Evolutionary conservation across 2,797 vertebrate genomes (phyloP), one percentile per base, ranked within the genome.

Genomic region (Monodelphis domestica): DNA sequence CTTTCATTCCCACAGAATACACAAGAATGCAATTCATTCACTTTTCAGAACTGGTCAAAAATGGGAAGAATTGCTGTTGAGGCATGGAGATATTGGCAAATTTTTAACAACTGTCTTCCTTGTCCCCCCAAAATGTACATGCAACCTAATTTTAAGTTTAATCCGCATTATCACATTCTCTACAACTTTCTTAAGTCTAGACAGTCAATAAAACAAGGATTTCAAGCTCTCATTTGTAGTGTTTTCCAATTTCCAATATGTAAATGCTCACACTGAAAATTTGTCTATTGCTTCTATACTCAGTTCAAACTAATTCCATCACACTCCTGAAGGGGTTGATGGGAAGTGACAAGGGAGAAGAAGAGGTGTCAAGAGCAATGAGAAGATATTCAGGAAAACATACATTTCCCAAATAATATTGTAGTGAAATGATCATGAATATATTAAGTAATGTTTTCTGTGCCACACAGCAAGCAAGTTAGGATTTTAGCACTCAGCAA

Each of bases 351-450:
- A 78, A n/a, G n/a, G 6, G 17, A 24, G 2, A 78, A 45, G 21
- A 45, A 38, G n/a, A 45, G 17, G 17, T 45, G 17, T 78, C n/a
- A 78, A 78, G n/a, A 78, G 5, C 17, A 45, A 6, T 5, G 21
- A 78, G 7, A 10, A 78, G 63, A 17, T 38, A 15, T 78, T 15
- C n/a, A 78, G 17, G 21, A 14, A 53, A 52, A 14, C n/a, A 51
- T 26, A 5, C 38, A 51, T 24, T 17, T 54, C 17, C 12, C 52
- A 28, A 50, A 26, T 21, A 52, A 24, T 56, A 33, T 57, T 10
- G 0, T 5, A 33, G 10, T 50, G 28, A 90, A 12, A 28, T 0
- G 12, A 53, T 26, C 30, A 12, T 1, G 6, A 30, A 10, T 28
- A 53, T 2, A 0, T 33, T 21, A 38, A 53, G 24, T 38, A 30